Percentiles rank a stretch among this genome's conserved stretches.
These are phyloP conservation scores for Brachionus plicatilis DNA, from an alignment of 1,140 invertebrate species.

Conservation along the genomic window DNA sequence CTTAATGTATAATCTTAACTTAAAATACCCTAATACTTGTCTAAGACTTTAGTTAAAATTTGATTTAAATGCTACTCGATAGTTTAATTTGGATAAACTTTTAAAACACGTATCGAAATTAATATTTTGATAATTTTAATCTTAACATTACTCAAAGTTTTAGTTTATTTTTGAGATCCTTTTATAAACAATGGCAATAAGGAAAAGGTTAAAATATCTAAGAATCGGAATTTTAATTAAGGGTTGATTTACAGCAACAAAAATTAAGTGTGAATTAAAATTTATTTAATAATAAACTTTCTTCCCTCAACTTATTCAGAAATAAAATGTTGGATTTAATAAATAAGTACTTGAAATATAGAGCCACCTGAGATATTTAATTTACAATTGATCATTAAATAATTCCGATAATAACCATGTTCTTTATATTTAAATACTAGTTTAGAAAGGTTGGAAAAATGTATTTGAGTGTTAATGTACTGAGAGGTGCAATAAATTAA, in stretches of 20 bases:
- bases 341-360: neutral
- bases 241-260: neutral
- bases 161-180: neutral
- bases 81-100: neutral
- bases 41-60: neutral
- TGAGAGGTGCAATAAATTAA: neutral
- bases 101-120: neutral
- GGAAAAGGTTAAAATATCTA: neutral
- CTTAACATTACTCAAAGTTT: neutral
- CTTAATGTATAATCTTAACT: neutral
- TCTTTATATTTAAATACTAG: neutral
- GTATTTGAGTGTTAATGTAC: neutral
- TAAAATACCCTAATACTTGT: neutral
- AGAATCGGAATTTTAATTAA: neutral
- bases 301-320: neutral
- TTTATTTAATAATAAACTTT: neutral
- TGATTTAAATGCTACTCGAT: neutral
- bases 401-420: neutral
- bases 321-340: neutral
- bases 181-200: neutral
- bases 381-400: neutral
- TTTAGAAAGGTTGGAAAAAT: neutral
- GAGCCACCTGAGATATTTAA: neutral
- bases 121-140: neutral
- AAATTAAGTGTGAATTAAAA: neutral